These are phyloP conservation scores for Colletes latitarsis DNA, from an alignment of 1,140 invertebrate species.

Conservation along the genomic window DNA sequence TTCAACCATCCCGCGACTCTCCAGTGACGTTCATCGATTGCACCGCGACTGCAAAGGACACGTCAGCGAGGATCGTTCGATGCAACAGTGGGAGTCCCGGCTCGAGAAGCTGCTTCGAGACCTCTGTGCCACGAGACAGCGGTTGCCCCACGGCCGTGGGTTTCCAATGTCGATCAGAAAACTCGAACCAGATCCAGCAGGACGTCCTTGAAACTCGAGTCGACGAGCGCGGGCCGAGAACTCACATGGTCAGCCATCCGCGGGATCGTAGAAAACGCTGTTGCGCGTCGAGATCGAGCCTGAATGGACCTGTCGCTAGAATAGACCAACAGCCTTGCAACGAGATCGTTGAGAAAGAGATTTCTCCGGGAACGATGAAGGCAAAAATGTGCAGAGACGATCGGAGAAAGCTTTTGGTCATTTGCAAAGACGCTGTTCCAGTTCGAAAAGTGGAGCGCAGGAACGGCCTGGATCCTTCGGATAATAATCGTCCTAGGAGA, in stretches of 20 bases:
- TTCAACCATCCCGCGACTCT: not conserved
- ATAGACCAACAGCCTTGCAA: not conserved
- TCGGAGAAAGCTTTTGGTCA: too few relatives aligned
- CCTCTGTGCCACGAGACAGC: not conserved
- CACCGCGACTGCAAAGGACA: not conserved
- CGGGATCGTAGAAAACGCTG: not conserved
- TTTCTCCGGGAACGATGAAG: not conserved
- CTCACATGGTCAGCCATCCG: not conserved
- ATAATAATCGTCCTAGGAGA: not conserved
- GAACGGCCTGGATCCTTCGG: conserved; percentile 53
- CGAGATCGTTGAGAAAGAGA: accelerated
- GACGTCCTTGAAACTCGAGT: conserved; percentile 30
- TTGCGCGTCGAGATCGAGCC: not conserved
- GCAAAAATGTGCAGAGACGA: not conserved
- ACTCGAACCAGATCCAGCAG: not conserved
- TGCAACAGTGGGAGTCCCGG: not conserved
- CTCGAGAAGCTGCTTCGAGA: not conserved
- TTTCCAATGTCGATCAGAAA: not conserved
- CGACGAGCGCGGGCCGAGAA: conserved; percentile 28
- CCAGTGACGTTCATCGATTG: conserved; percentile 44
- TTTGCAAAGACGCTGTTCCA: not conserved
- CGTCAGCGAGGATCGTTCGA: conserved; percentile 28
- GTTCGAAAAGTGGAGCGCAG: not conserved
- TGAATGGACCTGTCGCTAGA: conserved; percentile 24
- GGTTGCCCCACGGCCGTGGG: conserved; percentile 20